These are phyloP conservation scores for Cheirogaleus major DNA, from an alignment of 2,797 vertebrate species.

Conservation along the genomic window DNA sequence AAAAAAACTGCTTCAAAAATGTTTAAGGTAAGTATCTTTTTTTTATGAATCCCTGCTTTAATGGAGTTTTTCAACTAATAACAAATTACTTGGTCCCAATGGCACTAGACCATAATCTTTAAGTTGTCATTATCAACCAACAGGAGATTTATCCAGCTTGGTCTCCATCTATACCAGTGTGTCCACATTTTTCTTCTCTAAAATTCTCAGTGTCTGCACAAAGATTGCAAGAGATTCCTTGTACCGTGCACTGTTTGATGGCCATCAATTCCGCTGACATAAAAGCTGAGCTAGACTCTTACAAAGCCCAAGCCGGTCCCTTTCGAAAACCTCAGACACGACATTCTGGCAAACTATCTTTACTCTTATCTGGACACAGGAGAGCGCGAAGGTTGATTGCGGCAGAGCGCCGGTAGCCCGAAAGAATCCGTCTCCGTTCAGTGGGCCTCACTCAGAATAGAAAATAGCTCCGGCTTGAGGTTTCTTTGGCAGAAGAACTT, in stretches of 20 bases:
- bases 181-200: background rate
- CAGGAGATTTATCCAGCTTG: background rate
- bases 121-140: background rate
- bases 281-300: constrained; percentile 51
- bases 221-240: background rate
- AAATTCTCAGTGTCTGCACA: background rate
- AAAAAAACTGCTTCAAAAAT: background rate
- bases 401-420: rapidly evolving
- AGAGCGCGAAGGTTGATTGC: background rate
- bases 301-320: background rate
- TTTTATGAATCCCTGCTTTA: background rate
- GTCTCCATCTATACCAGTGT: background rate
- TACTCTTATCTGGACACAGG: background rate
- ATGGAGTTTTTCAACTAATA: background rate
- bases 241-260: background rate
- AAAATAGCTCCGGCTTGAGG: background rate
- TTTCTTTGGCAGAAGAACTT: background rate
- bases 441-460: background rate
- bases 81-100: background rate
- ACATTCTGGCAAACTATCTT: background rate
- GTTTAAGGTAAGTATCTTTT: background rate
- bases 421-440: background rate
- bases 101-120: background rate
- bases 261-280: constrained; percentile 52
- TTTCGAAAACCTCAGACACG: background rate